Evolutionary conservation across 92 coral and sea anemone genomes (phyloP), one percentile per base, ranked within the genome.

Genomic region (Parazoanthus darwini): DNA sequence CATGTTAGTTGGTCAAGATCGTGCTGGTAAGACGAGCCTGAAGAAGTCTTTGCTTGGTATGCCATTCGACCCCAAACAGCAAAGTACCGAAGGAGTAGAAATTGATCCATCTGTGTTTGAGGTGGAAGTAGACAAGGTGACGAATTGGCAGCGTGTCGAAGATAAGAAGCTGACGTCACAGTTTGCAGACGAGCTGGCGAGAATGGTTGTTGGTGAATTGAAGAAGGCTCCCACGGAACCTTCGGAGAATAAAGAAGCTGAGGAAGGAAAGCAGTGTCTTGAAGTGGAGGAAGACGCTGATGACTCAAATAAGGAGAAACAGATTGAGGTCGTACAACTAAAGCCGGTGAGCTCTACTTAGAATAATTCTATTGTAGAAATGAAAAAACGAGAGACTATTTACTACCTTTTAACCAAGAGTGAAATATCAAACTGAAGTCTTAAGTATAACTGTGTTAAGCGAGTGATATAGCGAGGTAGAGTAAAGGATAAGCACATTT

Each of bases 1-100:
- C 82, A 94, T 94, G 98, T 89, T 94, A 81, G 89, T 96, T 80
- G 95, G 98, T 16, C 99, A 96, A 85, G 98, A 95, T 82, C 91
- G 98, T 77, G 97, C 99, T 0, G 99, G 99, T 3, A 96, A 96
- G 88, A 96, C 98, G 23, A 96, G 98, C 81, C 90, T 96, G 29
- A 96, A 96, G 82, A 96, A 96, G 79, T 93, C 98, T 20, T 92
- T 94, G 43, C 92, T 94, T 22, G 95, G 95, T 10, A 65, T 94
- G 65, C 89, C 93, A 29, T 94, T 94, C 79, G 91, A 94, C 79
- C 98, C 96, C 0, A 80, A 82, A 6, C 93, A 94, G 36, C 89
- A 80, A 33, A 94, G 98, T 66, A 94, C 98, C 14, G 94, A 93
- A 33, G 98, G 98, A 15, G 89, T 94, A 20, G 98, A 93, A 74